phyloP scores from a whole-genome alignment of 2,113 vertebrate genomes.

The Anoplopoma fimbria region DNA sequence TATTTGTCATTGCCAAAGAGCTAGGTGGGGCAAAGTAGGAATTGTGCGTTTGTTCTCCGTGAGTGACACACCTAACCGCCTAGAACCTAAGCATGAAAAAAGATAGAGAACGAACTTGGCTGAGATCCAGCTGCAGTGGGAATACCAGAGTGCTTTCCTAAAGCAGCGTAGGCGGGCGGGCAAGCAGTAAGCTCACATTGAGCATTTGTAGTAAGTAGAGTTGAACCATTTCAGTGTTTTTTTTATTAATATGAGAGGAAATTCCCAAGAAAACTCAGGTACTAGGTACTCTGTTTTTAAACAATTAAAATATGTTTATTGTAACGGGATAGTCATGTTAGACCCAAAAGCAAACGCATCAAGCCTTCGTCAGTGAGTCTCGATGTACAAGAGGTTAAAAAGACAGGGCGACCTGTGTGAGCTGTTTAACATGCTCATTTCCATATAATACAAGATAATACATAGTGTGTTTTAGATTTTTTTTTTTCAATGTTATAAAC shows the following conservation, averaged over 20 bases:
- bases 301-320: no score
- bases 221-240: constrained; percentile 2
- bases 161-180: constrained; percentile 24
- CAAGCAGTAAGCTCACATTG: constrained; percentile 7
- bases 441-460: no score
- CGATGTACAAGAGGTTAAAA: no score
- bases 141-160: constrained; percentile 39
- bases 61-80: constrained; percentile 38
- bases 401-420: no score
- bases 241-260: neutral
- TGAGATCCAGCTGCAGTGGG: constrained; percentile 18
- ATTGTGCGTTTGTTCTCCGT: neutral
- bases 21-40: constrained; percentile 27
- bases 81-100: neutral
- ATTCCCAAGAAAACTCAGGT: no score
- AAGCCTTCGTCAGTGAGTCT: no score
- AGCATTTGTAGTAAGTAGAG: constrained; percentile 9
- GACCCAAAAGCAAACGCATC: no score
- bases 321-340: no score
- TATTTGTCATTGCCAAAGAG: constrained; percentile 4
- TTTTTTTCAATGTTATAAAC: no score
- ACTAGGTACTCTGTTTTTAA: no score
- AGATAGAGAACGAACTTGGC: constrained; percentile 9
- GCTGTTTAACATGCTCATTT: no score
- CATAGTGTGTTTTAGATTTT: no score